Evolutionary conservation across 2,888 invertebrate genomes (phyloP), one percentile per base, ranked within the genome.

Genomic region (Spisula subtruncata): DNA sequence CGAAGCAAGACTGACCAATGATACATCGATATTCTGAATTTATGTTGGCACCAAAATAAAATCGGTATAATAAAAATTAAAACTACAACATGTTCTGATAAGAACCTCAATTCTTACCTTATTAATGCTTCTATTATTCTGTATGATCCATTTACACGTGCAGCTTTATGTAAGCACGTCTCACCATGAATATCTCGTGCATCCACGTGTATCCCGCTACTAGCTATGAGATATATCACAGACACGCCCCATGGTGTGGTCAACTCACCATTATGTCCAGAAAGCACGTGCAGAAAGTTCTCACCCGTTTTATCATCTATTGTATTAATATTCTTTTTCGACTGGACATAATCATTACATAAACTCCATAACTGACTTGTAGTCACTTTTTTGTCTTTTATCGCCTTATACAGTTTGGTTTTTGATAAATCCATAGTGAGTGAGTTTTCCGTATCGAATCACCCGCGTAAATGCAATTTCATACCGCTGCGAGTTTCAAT

Each of bases 401-500:
- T 92, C 25, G 92, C 88, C 95, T 98, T 98, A 82, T 94, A 95
- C 20, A 96, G 88, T 54, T 92, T 91, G 0, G 93, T 92, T n/a
- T 93, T 91, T 84, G 92, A 66, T 86, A 93, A 60, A 84, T 92
- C 91, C 93, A 93, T 93, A n/a, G 48, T 75, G 32, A 66, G 25
- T 10, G 25, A 66, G 1, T 41, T 66, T 10, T n/a, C 25, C n/a
- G 60, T 25, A 66, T 25, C 8, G 6, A 25, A 66, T 10, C 20
- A 5, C 20, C n/a, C 56, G 18, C n/a, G n/a, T 18, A 20, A 20
- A 56, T 56, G 20, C 20, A 56, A 56, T n/a, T n/a, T 66, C 60
- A 66, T 25, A 25, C 25, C 60, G n/a, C 60, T 25, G 25, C 60
- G n/a, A 20, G 25, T 25, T 25, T n/a, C n/a, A 10, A 25, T 25